phyloP scores from a whole-genome alignment of 2,797 vertebrate species.

The Notamacropus eugenii region DNA sequence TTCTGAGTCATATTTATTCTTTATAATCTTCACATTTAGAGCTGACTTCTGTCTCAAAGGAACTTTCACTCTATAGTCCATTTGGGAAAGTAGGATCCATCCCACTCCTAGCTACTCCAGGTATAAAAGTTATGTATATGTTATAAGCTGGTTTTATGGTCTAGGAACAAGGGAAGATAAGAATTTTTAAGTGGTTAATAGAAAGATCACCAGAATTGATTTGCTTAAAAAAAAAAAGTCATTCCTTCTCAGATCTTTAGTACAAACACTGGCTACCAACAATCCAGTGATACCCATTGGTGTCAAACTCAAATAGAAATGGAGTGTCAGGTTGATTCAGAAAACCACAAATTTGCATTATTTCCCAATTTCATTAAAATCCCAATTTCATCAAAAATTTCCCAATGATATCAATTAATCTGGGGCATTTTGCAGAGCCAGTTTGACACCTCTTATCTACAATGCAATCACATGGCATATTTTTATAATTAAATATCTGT shows the following conservation, averaged over 20 bases:
- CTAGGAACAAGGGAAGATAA: slow-evolving; percentile 52
- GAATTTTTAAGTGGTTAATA: slow-evolving; percentile 33
- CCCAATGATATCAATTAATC: not conserved
- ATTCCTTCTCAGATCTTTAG: slow-evolving; percentile 81
- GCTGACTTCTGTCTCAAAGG: slow-evolving; percentile 29
- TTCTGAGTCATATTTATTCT: not conserved
- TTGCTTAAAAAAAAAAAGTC: slow-evolving; percentile 43
- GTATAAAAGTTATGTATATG: slow-evolving; percentile 19
- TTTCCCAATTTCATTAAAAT: no score
- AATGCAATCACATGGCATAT: slow-evolving; percentile 73
- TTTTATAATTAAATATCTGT: slow-evolving; percentile 54
- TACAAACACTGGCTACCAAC: slow-evolving; percentile 74
- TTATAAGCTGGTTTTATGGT: not conserved
- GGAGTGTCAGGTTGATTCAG: no score
- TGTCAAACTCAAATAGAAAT: not conserved
- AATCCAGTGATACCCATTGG: slow-evolving; percentile 64
- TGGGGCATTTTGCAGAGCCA: not conserved
- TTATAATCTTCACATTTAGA: slow-evolving; percentile 8
- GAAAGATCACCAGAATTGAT: slow-evolving; percentile 60
- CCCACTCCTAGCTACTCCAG: slow-evolving; percentile 38
- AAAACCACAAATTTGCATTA: no score
- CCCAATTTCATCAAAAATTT: not conserved
- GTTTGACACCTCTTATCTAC: not conserved
- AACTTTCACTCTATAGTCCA: slow-evolving; percentile 9
- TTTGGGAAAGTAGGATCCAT: slow-evolving; percentile 5